Conservation (phyloP, 2,797 vertebrate genomes). For the Scomberomorus guttatus region DNA sequence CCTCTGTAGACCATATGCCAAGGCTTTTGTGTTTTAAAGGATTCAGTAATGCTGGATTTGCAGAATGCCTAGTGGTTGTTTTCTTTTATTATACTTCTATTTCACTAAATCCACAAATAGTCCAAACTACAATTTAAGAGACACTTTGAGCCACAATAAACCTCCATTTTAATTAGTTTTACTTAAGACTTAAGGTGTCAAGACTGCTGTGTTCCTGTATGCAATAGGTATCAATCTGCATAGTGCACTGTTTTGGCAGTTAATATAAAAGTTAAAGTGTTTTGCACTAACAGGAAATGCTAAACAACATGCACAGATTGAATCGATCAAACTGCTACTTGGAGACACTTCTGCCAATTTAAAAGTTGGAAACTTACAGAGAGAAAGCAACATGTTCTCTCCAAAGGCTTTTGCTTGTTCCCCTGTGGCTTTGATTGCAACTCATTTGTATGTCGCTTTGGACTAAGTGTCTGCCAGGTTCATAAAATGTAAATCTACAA, state of each 20-base stretch:
- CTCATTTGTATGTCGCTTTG: too few relatives aligned
- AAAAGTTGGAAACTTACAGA: constrained; percentile 1
- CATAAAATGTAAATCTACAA: too few relatives aligned
- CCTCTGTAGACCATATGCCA: constrained; percentile 24
- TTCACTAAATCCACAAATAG: constrained; percentile 42
- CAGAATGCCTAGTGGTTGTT: constrained; percentile 39
- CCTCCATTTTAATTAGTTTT: constrained; percentile 32
- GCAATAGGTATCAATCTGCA: constrained; percentile 19
- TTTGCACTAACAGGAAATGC: constrained; percentile 12
- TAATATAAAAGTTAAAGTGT: constrained; percentile 6
- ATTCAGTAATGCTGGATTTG: constrained; percentile 21
- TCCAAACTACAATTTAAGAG: constrained; percentile 35
- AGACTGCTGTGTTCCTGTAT: constrained; percentile 9
- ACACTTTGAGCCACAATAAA: constrained; percentile 36
- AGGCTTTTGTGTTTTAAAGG: constrained; percentile 32
- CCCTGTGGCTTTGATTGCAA: not conserved
- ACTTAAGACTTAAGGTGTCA: not conserved
- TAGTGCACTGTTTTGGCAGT: constrained; percentile 4
- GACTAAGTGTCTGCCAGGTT: too few relatives aligned
- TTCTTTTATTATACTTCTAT: constrained; percentile 22
- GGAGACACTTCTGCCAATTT: constrained; percentile 3
- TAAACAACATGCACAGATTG: constrained; percentile 17
- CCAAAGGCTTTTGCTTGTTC: not conserved
- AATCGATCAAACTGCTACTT: constrained; percentile 22
- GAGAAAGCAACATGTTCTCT: not conserved